These are phyloP conservation scores for Camponotus floridanus DNA, from an alignment of 1,140 invertebrate genomes.

Conservation along the genomic window DNA sequence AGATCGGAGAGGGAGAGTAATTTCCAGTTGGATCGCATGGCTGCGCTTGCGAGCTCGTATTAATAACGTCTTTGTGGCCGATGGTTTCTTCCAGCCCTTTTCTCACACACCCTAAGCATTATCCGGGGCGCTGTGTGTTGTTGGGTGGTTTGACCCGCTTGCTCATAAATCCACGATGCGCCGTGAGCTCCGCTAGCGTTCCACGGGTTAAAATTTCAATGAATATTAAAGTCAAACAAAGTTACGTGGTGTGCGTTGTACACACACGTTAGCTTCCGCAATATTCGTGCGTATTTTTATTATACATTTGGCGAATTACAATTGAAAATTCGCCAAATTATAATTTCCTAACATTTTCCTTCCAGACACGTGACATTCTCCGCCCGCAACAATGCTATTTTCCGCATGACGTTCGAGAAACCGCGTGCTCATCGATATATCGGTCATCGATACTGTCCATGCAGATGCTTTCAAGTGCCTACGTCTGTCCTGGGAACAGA, in stretches of 20 bases:
- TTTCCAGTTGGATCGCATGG: constrained; percentile 72
- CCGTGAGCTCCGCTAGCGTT: not conserved
- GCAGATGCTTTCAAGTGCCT: constrained; percentile 12
- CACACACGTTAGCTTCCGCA: not conserved
- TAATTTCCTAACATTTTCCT: constrained; percentile 39
- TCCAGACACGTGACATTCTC: not conserved
- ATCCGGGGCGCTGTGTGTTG: constrained; percentile 23
- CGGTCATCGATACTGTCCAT: constrained; percentile 46
- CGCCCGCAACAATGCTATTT: not conserved
- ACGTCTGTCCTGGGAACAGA: not conserved
- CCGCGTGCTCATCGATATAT: constrained; percentile 41
- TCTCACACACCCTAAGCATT: constrained; percentile 56
- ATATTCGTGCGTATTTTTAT: not conserved
- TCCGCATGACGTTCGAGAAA: constrained; percentile 33
- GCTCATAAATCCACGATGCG: constrained; percentile 49
- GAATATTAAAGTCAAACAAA: constrained; percentile 39
- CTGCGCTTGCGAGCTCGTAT: constrained; percentile 66
- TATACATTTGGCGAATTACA: not conserved
- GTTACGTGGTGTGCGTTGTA: not conserved
- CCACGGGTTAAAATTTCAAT: constrained; percentile 30
- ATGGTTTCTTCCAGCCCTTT: constrained; percentile 70
- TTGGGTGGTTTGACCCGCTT: constrained; percentile 45
- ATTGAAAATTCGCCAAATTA: constrained; percentile 25
- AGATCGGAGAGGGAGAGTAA: constrained; percentile 41
- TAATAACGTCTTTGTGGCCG: constrained; percentile 73